Conservation (phyloP, 2,797 vertebrate species). For the Ctenochaetus hawaiiensis region DNA sequence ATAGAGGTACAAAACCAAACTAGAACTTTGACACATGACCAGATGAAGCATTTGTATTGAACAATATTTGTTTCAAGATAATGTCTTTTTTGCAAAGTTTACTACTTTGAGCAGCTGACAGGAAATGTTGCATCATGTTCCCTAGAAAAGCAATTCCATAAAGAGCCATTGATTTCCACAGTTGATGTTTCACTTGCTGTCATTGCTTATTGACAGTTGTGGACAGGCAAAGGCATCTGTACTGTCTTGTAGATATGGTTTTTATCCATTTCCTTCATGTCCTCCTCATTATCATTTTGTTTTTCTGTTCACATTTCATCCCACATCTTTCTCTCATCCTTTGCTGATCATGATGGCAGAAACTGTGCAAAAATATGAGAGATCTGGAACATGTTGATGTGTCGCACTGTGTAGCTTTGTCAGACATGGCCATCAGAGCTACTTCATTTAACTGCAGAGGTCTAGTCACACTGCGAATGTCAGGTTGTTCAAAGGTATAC, state of each 20-base stretch:
- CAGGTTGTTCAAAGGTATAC: slow-evolving; percentile 86
- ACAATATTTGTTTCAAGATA: slow-evolving; percentile 2
- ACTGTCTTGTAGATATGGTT: background rate
- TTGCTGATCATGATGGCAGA: slow-evolving; percentile 72
- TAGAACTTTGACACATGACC: background rate
- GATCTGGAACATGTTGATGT: slow-evolving; percentile 84
- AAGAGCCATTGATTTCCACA: background rate
- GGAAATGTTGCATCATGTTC: slow-evolving; percentile 22
- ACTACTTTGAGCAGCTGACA: background rate
- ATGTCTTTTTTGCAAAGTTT: slow-evolving; percentile 12
- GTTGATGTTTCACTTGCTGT: background rate
- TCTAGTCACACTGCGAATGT: slow-evolving; percentile 78
- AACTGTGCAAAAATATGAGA: slow-evolving; percentile 80
- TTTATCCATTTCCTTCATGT: slow-evolving; percentile 3
- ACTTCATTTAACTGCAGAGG: slow-evolving; percentile 83
- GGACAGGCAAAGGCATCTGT: background rate
- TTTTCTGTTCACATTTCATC: slow-evolving; percentile 5
- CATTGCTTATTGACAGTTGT: background rate
- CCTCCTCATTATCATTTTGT: background rate
- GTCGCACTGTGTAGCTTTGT: slow-evolving; percentile 84
- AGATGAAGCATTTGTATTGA: slow-evolving; percentile 16
- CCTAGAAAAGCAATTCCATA: background rate
- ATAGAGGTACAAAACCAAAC: slow-evolving; percentile 76
- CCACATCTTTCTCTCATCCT: background rate
- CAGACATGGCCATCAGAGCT: slow-evolving; percentile 80